Evolutionary conservation across 2,888 invertebrate species (phyloP), one percentile per base, ranked within the genome.

Genomic region (Lordiphosa fenestrarum): DNA sequence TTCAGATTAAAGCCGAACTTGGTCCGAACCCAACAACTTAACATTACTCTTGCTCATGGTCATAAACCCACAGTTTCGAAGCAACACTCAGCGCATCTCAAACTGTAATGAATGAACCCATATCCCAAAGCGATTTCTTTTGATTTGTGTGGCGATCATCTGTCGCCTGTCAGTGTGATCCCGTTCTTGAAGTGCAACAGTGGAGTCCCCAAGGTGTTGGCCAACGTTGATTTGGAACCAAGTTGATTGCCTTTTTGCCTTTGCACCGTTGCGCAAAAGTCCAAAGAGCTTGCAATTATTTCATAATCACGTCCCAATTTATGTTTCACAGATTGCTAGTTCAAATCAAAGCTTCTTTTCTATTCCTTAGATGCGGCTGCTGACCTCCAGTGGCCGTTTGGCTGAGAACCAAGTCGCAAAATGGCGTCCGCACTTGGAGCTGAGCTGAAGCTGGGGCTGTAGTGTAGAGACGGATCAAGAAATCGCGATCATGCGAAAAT

Each of bases 221-320:
- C 57, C 66, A 49, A 15, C 40, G 37, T 41, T 33, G 25, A 37
- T 30, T 9, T 3, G 38, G 44, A 9, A 30, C 30, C 30, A 30
- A 25, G 40, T 50, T 51, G 66, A 63, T 63, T 65, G 63, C 57
- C 37, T 48, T 19, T 49, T 62, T 44, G 38, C 63, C 53, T 49
- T 15, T 33, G 68, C 40, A 50, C 19, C 49, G 56, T 84, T 77
- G 74, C 66, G 77, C 59, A 63, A 81, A 52, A 70, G 53, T 53
- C 62, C 66, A 56, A 69, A 69, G 60, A 77, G 69, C 64, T 77
- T 48, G 78, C 84, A 85, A 80, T 80, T 85, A 80, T 85, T 80
- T 84, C 84, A 85, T 80, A 85, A 85, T 80, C 84, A 85, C 84
- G 86, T 84, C 67, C 82, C 82, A 85, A 85, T 80, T 85, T 85